These are phyloP conservation scores for Sorex fumeus DNA, from an alignment of 2,113 vertebrate genomes.

Conservation along the genomic window DNA sequence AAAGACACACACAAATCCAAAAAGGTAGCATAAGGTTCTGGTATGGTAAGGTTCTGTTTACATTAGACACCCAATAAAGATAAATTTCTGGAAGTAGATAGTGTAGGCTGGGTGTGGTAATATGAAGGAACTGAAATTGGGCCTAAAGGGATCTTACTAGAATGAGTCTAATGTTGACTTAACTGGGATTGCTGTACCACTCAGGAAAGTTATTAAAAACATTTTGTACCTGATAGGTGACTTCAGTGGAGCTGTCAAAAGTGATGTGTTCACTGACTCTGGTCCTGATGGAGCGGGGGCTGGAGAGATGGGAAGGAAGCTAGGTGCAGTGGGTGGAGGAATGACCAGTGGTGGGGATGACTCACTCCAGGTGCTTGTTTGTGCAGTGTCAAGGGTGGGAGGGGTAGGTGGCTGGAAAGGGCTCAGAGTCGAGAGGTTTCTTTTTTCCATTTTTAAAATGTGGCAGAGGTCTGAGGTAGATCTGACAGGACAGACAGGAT, in stretches of 20 bases:
- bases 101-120: neutral
- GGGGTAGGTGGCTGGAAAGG: slow-evolving; percentile 11
- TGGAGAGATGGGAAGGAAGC: slow-evolving; percentile 3
- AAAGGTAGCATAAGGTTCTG: neutral
- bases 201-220: slow-evolving; percentile 10
- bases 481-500: neutral
- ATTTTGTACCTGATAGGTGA: neutral
- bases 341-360: slow-evolving; percentile 4
- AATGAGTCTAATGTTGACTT: neutral
- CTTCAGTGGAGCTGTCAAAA: neutral
- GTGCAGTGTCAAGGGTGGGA: neutral
- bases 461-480: neutral
- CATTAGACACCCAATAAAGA: neutral
- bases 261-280: neutral
- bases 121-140: neutral
- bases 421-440: neutral
- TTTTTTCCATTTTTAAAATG: slow-evolving; percentile 17
- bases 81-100: neutral
- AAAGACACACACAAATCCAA: neutral
- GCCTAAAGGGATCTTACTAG: neutral
- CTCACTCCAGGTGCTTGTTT: slow-evolving; percentile 67
- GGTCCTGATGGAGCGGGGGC: neutral
- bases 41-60: neutral
- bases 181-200: neutral
- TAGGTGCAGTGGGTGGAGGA: slow-evolving; percentile 13